A percentile compares a stretch with the other conserved stretches of the same genome.
phyloP scores from a whole-genome alignment of 2,797 vertebrate species.

The Clamator glandarius region DNA sequence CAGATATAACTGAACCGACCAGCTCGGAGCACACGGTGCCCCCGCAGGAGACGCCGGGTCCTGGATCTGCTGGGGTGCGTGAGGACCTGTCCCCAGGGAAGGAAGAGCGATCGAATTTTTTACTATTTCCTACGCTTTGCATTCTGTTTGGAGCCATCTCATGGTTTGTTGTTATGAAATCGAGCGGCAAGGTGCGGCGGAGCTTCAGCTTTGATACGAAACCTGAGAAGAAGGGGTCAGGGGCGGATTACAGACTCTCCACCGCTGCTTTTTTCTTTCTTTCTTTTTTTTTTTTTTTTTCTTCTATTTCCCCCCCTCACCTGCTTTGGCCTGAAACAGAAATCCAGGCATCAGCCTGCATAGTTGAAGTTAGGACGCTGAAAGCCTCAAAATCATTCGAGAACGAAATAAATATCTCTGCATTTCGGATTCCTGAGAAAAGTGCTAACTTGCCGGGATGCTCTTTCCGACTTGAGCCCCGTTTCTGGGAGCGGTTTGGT shows the following conservation, averaged over 20 bases:
- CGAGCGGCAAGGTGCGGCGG: not conserved
- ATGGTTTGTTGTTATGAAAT: not conserved
- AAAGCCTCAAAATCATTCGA: not conserved
- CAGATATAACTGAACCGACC: not conserved
- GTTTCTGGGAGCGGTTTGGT: not conserved
- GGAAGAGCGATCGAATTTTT: not conserved
- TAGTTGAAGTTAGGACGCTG: not conserved
- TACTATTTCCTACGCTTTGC: not conserved
- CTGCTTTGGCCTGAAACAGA: not conserved
- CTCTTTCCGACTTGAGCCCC: not conserved
- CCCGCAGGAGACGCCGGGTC: not conserved
- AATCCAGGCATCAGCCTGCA: not conserved
- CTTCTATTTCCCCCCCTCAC: no score
- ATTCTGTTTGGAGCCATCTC: not conserved
- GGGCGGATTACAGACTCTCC: not conserved
- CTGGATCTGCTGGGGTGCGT: not conserved
- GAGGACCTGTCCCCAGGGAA: not conserved
- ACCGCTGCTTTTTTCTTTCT: no score
- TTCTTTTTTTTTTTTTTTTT: accelerated
- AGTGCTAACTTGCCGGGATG: not conserved
- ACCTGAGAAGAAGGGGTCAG: not conserved
- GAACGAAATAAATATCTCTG: not conserved
- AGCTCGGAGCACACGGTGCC: not conserved
- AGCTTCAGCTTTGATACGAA: not conserved
- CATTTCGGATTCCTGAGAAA: not conserved